Percentiles rank a stretch among this genome's conserved stretches.
phyloP scores from a whole-genome alignment of 2,113 vertebrate genomes.

The Lampris incognitus region DNA sequence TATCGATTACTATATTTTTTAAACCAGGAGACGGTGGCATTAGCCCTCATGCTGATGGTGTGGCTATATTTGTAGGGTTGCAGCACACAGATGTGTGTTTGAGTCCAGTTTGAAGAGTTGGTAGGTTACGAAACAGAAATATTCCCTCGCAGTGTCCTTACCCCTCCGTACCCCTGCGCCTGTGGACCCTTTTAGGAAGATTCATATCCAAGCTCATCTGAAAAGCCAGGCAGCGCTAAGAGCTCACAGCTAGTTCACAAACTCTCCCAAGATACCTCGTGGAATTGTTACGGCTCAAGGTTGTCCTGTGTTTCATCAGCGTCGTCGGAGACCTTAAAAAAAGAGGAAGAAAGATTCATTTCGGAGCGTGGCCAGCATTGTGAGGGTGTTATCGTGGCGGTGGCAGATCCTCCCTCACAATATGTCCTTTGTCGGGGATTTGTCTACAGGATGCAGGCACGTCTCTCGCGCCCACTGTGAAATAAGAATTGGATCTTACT shows the following conservation, averaged over 20 bases:
- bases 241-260: slow-evolving; percentile 39
- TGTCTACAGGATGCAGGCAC: slow-evolving; percentile 37
- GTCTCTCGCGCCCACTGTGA: slow-evolving; percentile 44
- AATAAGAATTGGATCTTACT: slow-evolving; percentile 3
- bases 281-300: slow-evolving; percentile 54
- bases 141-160: slow-evolving; percentile 36
- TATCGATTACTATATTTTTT: too few species aligned
- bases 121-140: neutral
- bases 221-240: slow-evolving; percentile 14
- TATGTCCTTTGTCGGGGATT: slow-evolving; percentile 56
- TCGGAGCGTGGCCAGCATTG: slow-evolving; percentile 37
- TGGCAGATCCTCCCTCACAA: slow-evolving; percentile 57
- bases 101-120: slow-evolving; percentile 28
- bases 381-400: slow-evolving; percentile 62
- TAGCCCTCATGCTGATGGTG: slow-evolving; percentile 8
- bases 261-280: slow-evolving; percentile 14
- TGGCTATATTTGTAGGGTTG: slow-evolving; percentile 29
- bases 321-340: slow-evolving; percentile 46
- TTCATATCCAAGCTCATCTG: slow-evolving; percentile 31
- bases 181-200: slow-evolving; percentile 30
- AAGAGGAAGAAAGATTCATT: slow-evolving; percentile 49
- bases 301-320: slow-evolving; percentile 59
- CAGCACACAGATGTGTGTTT: slow-evolving; percentile 30
- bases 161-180: slow-evolving; percentile 26
- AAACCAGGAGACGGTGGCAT: neutral